Base-by-base conservation (phyloP, 2,113 vertebrate genomes). In the Planiliza haematocheilus region DNA sequence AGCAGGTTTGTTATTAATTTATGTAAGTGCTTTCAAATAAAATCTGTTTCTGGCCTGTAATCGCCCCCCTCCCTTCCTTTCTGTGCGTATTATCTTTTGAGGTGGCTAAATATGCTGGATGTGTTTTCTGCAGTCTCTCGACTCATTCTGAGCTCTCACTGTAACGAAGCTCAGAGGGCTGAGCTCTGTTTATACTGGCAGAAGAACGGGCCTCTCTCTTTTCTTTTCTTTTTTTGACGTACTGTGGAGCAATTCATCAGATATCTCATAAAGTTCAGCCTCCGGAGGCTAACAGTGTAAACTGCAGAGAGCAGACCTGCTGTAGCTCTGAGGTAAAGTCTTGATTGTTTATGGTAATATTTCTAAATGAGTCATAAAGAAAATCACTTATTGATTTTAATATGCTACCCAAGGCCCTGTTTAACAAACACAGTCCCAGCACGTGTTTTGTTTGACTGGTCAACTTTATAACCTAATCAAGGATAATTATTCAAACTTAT, bases 241-340 rank as follows among this genome's bases (percentile, higher is more conserved):
- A 34, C 63, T 58, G 57, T 73, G 5, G 58, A 82, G 70, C 55
- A 61, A 50, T 70, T 82, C 60, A 79, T 79, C 68, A 52, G 52
- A 71, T 65, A 61, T 73, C 55, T 73, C 66, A 62, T 59, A 49
- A 72, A 72, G 68, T 59, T 17, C 41, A 58, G 52, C 67, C 74
- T 85, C 77, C 65, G 10, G 20, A 58, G 71, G 60, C 18, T 52
- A 75, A 63, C 60, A 11, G 46, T 21, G 36, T 60, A 82, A 70
- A 72, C 64, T 53, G 77, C 48, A 46, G 20, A 36, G 20, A n/a
- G 42, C 24, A 18, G 37, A 24, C 34, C 53, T 9, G 45, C n/a
- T 21, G 46, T n/a, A 38, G 55, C 72, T 70, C 43, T 48, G 63
- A 73, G 53, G 52, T 45, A 10, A 36, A 60, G 36, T 46, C 52